Conservation (phyloP, 2,888 invertebrate species). For the Leucophenga montana region DNA sequence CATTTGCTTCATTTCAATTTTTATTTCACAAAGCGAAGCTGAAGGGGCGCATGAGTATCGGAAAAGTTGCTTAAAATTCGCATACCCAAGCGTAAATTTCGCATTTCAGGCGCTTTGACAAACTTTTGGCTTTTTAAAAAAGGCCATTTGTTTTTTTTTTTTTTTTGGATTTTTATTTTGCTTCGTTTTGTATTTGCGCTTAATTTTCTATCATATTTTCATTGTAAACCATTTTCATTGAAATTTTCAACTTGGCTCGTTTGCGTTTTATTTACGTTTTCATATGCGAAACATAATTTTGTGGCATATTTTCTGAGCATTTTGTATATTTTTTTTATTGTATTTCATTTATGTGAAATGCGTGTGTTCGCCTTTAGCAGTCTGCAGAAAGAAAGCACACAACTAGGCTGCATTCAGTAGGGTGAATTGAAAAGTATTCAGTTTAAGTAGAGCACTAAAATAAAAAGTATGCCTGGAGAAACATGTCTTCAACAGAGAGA, state of each 20-base stretch:
- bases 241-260: not conserved
- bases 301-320: slow-evolving; percentile 8
- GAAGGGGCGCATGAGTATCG: not conserved
- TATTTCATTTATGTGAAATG: not conserved
- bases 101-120: not conserved
- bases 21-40: not conserved
- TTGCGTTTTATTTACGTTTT: not conserved
- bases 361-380: not conserved
- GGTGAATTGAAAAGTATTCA: too few relatives aligned
- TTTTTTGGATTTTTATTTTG: too few relatives aligned
- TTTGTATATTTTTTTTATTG: not conserved
- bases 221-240: not conserved
- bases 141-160: too few relatives aligned
- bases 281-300: not conserved
- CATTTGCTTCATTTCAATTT: slow-evolving; percentile 21
- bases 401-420: too few relatives aligned
- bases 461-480: too few relatives aligned
- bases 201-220: slow-evolving; percentile 5
- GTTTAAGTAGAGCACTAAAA: too few relatives aligned
- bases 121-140: too few relatives aligned
- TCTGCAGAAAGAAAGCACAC: not conserved
- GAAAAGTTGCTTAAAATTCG: not conserved
- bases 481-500: too few relatives aligned
- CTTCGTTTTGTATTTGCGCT: not conserved
- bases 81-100: not conserved